Conservation (phyloP, 64 coral and sea anemone species). For the Platygyra sinensis region DNA sequence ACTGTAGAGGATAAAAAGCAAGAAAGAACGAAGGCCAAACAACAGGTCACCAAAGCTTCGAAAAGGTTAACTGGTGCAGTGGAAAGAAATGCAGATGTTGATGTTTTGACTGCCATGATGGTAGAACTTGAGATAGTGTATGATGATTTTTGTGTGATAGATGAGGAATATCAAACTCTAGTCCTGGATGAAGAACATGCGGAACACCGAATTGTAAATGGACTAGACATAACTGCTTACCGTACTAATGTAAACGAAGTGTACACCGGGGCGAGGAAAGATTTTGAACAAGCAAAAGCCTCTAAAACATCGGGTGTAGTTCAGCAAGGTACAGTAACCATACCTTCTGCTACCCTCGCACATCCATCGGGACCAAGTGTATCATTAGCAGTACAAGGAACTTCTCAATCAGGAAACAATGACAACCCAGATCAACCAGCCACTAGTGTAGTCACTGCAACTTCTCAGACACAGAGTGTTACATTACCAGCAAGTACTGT, state of each 20-base stretch:
- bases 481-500: too few species aligned
- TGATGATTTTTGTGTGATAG: conserved; percentile 64
- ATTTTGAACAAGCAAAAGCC: conserved; percentile 40
- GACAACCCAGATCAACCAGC: conserved; percentile 17
- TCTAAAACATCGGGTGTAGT: neutral
- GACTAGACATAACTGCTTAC: conserved; percentile 50
- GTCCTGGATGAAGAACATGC: conserved; percentile 42
- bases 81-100: conserved; percentile 31
- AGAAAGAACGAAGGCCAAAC: conserved; percentile 41
- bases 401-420: too few species aligned
- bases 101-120: conserved; percentile 55
- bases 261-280: conserved; percentile 54
- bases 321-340: too few species aligned
- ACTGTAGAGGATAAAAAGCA: conserved; percentile 26
- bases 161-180: conserved; percentile 65
- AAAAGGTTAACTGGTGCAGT: conserved; percentile 30
- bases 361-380: too few species aligned
- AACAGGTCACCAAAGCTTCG: conserved; percentile 45
- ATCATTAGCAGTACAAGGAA: too few species aligned
- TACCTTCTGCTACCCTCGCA: too few species aligned
- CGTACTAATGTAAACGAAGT: conserved; percentile 57
- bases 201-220: conserved; percentile 66
- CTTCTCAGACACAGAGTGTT: too few species aligned
- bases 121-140: conserved; percentile 57
- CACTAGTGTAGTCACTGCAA: too few species aligned